Conservation (phyloP, 2,797 vertebrate species). For the Nyctalus aviator region DNA sequence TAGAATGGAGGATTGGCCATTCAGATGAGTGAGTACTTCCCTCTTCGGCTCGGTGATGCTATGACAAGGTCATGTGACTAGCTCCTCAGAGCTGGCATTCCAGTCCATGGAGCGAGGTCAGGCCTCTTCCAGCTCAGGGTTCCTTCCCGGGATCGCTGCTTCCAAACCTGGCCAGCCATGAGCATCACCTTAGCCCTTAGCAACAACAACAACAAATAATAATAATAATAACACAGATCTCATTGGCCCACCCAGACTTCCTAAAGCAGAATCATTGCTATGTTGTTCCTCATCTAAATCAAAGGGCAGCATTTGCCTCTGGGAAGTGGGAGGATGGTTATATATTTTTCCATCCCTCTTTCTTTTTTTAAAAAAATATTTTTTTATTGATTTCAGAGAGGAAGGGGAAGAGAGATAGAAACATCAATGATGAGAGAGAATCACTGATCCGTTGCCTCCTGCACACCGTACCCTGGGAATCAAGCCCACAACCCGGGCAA, state of each 20-base stretch:
- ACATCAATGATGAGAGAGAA: no score
- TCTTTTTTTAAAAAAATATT: no score
- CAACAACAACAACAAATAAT: no score
- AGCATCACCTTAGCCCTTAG: not conserved
- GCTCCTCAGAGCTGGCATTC: not conserved
- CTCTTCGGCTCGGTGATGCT: not conserved
- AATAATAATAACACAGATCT: no score
- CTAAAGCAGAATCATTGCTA: not conserved
- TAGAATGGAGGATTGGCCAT: not conserved
- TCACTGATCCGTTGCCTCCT: no score
- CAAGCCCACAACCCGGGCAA: no score
- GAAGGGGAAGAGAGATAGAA: no score
- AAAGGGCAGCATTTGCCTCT: not conserved
- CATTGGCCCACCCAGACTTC: not conserved
- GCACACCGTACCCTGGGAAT: no score
- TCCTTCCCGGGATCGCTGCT: accelerated
- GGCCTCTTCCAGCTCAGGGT: not conserved
- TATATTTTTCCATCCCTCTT: not conserved
- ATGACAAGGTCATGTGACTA: no score
- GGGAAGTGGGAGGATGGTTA: not conserved
- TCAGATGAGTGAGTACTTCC: not conserved
- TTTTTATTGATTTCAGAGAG: no score
- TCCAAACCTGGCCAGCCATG: not conserved
- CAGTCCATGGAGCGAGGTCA: accelerated
- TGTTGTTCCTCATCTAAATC: not conserved